Evolutionary conservation across 2,888 invertebrate species (phyloP), one percentile per base, ranked within the genome.

Genomic region (Linnaemya tessellans): DNA sequence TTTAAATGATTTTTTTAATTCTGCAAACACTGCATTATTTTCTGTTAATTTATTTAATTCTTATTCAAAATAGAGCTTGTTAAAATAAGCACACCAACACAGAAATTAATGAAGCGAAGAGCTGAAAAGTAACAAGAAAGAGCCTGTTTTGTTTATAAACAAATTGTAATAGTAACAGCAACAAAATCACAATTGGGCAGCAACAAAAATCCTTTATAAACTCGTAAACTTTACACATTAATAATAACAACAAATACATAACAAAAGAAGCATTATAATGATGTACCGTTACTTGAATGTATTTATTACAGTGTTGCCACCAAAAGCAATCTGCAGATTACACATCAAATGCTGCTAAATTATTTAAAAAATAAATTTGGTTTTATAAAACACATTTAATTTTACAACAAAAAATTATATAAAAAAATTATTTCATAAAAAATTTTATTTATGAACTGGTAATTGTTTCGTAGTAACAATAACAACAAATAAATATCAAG

Each of bases 91-190:
- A 51, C 9, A 41, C 41, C 2, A 35, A 2, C 35, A 0, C 54
- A 25, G 1, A 30, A 43, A 4, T 58, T n/a, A 43, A 38, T 51
- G 43, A 56, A n/a, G 9, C 18, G 51, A 65, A 65, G 18, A 25
- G 10, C 38, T 30, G 9, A 51, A 62, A 51, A 41, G 2, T 30
- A 30, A 3, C 25, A 49, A 9, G n/a, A 1, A 3, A 25, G 25
- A 60, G 51, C 35, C 30, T 30, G n/a, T 35, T 65, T 65, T 73
- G 65, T 64, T 80, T 73, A 71, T 65, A 71, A 77, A 56, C 60
- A 79, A 43, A 43, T 22, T 35, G 11, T 25, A 68, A 62, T 18
- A 80, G 46, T 13, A 68, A 70, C 35, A 51, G n/a, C 30, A 25
- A 49, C 10, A 20, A 54, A 20, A 62, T 20, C 13, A 64, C 43